Evolutionary conservation across 2,888 invertebrate genomes (phyloP).

Genomic region (Lepas anatifera): DNA sequence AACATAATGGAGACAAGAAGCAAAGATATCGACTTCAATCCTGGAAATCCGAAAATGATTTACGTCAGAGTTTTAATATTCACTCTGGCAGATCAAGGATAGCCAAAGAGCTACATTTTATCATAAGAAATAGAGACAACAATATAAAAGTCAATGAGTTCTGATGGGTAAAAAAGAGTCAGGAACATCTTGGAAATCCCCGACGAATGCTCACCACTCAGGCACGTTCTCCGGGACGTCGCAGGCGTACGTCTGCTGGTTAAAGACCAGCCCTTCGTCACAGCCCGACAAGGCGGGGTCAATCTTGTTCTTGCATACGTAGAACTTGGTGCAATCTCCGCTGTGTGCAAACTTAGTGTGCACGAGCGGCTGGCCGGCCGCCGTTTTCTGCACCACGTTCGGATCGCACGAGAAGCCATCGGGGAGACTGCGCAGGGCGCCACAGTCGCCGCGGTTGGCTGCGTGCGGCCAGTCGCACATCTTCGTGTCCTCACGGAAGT

Average conservation of each 20-base stretch:
- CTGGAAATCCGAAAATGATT: too few relatives aligned
- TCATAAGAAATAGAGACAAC: too few relatives aligned
- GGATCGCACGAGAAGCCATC: constrained; percentile 65
- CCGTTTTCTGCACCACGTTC: constrained; percentile 49
- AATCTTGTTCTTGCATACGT: constrained; percentile 72
- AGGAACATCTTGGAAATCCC: too few relatives aligned
- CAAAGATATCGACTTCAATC: too few relatives aligned
- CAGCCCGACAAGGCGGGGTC: constrained; percentile 82
- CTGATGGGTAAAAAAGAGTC: too few relatives aligned
- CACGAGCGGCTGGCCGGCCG: constrained; percentile 56
- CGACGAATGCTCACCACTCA: constrained; percentile 25
- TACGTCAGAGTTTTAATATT: too few relatives aligned
- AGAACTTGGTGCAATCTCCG: constrained; percentile 80
- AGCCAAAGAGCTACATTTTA: too few relatives aligned
- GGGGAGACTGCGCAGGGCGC: neutral
- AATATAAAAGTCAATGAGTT: too few relatives aligned
- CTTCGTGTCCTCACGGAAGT: constrained; percentile 22
- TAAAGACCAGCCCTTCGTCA: constrained; percentile 78
- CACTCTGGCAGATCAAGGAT: too few relatives aligned
- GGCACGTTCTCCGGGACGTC: constrained; percentile 21
- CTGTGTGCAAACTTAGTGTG: constrained; percentile 71
- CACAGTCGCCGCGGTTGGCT: constrained; percentile 19
- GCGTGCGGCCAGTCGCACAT: constrained; percentile 24
- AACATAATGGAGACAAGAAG: too few relatives aligned
- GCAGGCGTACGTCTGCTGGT: constrained; percentile 67